Evolutionary conservation across 2,888 invertebrate species (phyloP), one percentile per base, ranked within the genome.

Genomic region (Trichacis sp.): DNA sequence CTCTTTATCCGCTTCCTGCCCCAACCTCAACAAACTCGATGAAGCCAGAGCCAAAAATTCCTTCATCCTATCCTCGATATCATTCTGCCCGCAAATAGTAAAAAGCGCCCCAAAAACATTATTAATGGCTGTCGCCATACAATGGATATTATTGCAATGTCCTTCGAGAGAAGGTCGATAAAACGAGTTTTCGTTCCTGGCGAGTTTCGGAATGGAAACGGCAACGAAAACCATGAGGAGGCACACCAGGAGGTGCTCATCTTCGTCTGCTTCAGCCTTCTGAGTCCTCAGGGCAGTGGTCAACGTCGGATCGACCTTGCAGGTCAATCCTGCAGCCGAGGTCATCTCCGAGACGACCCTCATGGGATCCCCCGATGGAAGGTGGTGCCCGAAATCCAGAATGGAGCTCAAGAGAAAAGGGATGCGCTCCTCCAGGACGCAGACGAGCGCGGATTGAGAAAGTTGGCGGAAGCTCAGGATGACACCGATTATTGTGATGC

Each of bases 141-240:
- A 99, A 84, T 99, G 99, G 65, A 96, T 96, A 84, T 99, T 99
- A 85, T 99, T 99, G n/a, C 95, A 92, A 82, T 99, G 98, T 0
- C 97, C 97, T 86, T 94, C 93, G 59, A 94, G 86, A 0, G 94
- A 93, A 0, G 95, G 93, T 60, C 94, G 88, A 81, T 95, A 95
- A 76, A 95, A 94, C 0, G 97, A 95, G 53, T 91, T 91, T 63
- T 98, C 97, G 75, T 91, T 93, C 61, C 93, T 89, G 1, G 98
- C 97, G 49, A 99, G 87, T 84, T 96, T 94, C 1, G 98, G 98
- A 73, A 99, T 92, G 0, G 98, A 96, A 12, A 99, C 97, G 0
- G 99, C 98, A 0, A 99, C 95, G 84, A 98, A 99, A 3, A 99
- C 99, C 96, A 99, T 97, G 61, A 99, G 85, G 36, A 99, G 87